Evolutionary conservation across 2,113 vertebrate genomes (phyloP).

Genomic region (Corythornis vintsioides): DNA sequence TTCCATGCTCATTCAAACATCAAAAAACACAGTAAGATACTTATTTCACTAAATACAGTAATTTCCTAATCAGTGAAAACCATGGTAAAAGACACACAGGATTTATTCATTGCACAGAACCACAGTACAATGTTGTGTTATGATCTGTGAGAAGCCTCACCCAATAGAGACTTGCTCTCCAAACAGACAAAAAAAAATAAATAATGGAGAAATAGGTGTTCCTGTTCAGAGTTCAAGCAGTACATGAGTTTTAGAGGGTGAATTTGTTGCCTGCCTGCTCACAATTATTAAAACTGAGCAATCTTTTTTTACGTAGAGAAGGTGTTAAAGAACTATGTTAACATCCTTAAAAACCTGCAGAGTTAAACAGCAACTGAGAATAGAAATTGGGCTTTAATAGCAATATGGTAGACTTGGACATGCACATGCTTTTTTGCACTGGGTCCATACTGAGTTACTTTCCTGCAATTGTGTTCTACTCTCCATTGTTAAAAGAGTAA

Average conservation of each 20-base stretch:
- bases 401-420: not conserved
- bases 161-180: not conserved
- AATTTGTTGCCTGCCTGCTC: not conserved
- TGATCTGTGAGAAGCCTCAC: not conserved
- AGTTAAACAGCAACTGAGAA: not conserved
- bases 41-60: not conserved
- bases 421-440: not conserved
- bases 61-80: not conserved
- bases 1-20: not conserved
- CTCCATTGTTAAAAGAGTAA: not conserved
- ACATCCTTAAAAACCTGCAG: not conserved
- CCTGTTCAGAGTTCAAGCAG: not conserved
- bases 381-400: not conserved
- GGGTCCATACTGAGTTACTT: not conserved
- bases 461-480: not conserved
- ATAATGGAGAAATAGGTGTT: not conserved
- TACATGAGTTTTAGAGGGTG: not conserved
- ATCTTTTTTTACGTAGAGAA: not conserved
- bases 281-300: not conserved
- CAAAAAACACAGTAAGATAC: not conserved
- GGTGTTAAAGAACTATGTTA: not conserved
- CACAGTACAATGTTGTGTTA: not conserved
- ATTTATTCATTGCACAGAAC: not conserved
- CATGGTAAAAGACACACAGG: not conserved
- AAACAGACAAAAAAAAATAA: not conserved